A percentile compares a stretch with the other conserved stretches of the same genome.
phyloP scores from a whole-genome alignment of 2,888 invertebrate genomes.

The Buathra laborator region DNA sequence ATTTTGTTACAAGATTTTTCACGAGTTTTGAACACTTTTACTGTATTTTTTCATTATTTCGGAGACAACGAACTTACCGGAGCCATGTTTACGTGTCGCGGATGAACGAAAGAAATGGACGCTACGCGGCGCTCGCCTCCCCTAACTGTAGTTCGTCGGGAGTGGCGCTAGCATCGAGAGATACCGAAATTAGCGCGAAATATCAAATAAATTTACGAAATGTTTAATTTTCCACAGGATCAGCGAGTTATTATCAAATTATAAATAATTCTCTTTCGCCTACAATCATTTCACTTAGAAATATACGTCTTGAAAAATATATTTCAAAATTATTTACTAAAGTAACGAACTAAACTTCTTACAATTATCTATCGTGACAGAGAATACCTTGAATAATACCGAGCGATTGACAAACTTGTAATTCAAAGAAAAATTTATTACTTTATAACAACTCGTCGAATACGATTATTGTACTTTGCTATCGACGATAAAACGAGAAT shows the following conservation, averaged over 20 bases:
- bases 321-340: too few species aligned
- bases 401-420: neutral
- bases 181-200: neutral
- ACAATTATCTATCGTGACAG: too few species aligned
- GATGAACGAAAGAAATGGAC: conserved; percentile 73
- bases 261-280: too few species aligned
- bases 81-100: conserved; percentile 78
- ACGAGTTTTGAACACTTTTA: conserved; percentile 10
- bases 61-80: conserved; percentile 77
- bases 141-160: neutral
- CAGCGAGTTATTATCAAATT: too few species aligned
- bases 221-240: too few species aligned
- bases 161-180: neutral
- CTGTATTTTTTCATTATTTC: conserved; percentile 42
- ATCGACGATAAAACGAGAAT: neutral
- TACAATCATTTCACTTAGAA: too few species aligned
- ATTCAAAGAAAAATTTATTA: neutral
- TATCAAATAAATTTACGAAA: neutral
- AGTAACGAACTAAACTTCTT: too few species aligned
- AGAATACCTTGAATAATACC: neutral
- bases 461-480: neutral
- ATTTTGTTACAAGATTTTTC: conserved; percentile 51
- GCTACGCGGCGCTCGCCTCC: conserved; percentile 63
- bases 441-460: neutral
- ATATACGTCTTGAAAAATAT: too few species aligned